Base-by-base conservation (phyloP, 2,113 vertebrate genomes). In the Hylia prasina region DNA sequence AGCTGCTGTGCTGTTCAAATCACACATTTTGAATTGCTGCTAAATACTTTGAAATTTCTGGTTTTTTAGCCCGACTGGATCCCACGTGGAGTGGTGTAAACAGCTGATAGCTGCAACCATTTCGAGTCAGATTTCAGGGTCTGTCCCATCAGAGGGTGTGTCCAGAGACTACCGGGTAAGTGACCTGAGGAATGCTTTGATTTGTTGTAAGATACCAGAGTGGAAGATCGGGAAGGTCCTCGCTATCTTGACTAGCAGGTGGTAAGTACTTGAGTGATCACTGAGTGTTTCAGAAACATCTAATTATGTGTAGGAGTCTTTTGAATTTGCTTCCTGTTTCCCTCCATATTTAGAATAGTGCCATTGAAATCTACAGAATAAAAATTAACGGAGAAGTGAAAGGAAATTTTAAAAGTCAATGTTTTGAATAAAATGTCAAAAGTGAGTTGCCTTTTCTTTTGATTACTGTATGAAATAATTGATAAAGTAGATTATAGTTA, bases 61-160 rank as follows among this genome's bases (percentile, higher is more conserved):
- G 51, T 96, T 89, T 95, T 98, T 83, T 97, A 99, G 99, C 97
- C 99, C 99, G 8, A 98, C 99, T 97, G 99, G 99, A 82, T 99
- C 99, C 50, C 99, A 99, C 68, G 99, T 99, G 89, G 99, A 99
- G 89, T 99, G 99, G 99, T 99, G 99, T 96, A 99, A 99, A 98
- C 99, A 99, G 97, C 98, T 99, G 63, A 99, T 99, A n/a, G 99
- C 99, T 81, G 99, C 99, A 82, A 99, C 99, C 82, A 99, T 99
- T 98, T 99, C 99, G 94, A 99, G 98, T 97, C 99, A 99, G 98
- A 99, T 99, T 97, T 98, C 99, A 60, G 97, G 98, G 35, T 68
- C 98, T 47, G 96, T 98, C 84, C 98, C 98, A 12, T 93, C 98
- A 44, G 99, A 99, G 93, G 88, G 92, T 45, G 84, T 98, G 51